Base-by-base conservation (phyloP, 2,113 vertebrate genomes). In the Probosciger aterrimus region DNA sequence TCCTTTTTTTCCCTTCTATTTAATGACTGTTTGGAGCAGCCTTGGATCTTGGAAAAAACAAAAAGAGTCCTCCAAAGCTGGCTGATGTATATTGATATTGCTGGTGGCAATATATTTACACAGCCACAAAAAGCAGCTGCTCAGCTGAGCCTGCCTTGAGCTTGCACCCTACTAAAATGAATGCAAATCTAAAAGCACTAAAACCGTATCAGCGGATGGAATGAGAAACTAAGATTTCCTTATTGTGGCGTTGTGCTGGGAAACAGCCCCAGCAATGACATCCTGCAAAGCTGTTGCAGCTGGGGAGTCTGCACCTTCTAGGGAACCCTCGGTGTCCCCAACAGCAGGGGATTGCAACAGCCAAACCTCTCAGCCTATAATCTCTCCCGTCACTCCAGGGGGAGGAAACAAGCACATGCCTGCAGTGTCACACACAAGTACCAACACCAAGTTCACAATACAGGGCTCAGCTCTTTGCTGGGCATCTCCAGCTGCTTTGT, bases 81-180 rank as follows among this genome's bases (percentile, higher is more conserved):
- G 67, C 91, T 93, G 93, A 97, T 10, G 20, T 91, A 24, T 91
- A 96, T 35, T 84, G 91, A 92, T 96, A 96, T 53, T 92, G 89
- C 91, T 95, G 83, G 93, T 96, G 83, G 88, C 95, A 96, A 94
- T 52, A 93, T 93, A 96, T 96, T 96, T 96, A 92, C 88, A 94
- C 83, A 96, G 95, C 86, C 94, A 89, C 57, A 25, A 91, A 95
- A 88, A 93, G 70, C 96, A 93, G 86, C 88, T 93, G 70, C 86
- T 86, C 65, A 65, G 81, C 74, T 91, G 49, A 90, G 49, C 81
- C 82, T 93, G 73, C 95, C 95, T 95, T 91, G 85, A 96, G 93
- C 67, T 85, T 69, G 80, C 6, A 2, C 75, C 52, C 73, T 57
- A 74, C 55, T 87, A 79, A 90, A 93, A 92, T 10, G 62, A 96